phyloP scores from a whole-genome alignment of 2,113 vertebrate species.

The Chaenogobius annularis region DNA sequence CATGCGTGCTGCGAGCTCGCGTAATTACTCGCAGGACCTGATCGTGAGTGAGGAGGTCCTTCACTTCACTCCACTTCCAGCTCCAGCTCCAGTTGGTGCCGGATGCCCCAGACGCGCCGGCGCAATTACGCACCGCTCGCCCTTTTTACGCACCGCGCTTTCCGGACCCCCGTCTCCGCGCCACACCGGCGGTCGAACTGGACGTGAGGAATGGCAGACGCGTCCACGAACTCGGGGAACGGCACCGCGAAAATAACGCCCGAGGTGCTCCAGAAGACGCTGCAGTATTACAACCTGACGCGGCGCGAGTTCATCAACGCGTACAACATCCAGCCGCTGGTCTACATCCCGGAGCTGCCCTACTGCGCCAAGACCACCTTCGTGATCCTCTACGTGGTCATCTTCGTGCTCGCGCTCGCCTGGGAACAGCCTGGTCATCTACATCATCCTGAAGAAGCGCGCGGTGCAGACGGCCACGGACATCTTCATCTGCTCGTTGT shows the following conservation, averaged over 20 bases:
- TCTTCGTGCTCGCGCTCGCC: conserved; percentile 79
- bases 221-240: conserved; percentile 44
- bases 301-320: conserved; percentile 79
- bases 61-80: too few species aligned
- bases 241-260: conserved; percentile 73
- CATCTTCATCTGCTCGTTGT: conserved; percentile 81
- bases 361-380: conserved; percentile 74
- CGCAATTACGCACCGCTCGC: neutral
- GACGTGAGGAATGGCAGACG: conserved; percentile 44
- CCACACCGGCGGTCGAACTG: neutral
- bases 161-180: neutral
- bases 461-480: conserved; percentile 76
- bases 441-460: conserved; percentile 74
- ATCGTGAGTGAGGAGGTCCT: too few species aligned
- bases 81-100: too few species aligned
- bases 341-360: conserved; percentile 80
- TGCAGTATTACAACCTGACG: conserved; percentile 78
- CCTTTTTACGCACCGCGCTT: neutral
- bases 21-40: too few species aligned
- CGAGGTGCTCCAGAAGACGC: conserved; percentile 73
- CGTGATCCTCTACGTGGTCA: conserved; percentile 76
- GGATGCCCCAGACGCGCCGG: neutral
- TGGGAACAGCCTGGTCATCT: conserved; percentile 83
- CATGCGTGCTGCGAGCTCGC: too few species aligned
- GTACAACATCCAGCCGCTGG: conserved; percentile 80